These are phyloP conservation scores for Cephus rjabovi DNA, from an alignment of 2,888 invertebrate genomes.

Conservation along the genomic window DNA sequence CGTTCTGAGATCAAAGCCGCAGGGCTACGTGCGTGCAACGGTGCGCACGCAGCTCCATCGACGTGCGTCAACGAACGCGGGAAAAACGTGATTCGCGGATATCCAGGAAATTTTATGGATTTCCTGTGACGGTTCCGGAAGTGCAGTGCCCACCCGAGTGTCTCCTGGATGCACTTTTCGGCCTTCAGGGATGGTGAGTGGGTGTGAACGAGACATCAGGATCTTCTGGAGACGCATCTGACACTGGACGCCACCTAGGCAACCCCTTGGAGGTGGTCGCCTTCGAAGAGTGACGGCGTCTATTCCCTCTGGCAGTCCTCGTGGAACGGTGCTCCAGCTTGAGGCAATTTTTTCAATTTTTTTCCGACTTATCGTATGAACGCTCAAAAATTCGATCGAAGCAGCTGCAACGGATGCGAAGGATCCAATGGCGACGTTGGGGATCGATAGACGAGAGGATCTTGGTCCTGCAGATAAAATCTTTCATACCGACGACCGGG, in stretches of 20 bases:
- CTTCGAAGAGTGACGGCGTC: neutral
- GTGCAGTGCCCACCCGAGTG: no score
- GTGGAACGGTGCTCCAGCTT: conserved; percentile 19
- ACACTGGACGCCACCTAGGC: neutral
- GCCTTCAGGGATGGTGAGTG: no score
- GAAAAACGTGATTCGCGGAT: no score
- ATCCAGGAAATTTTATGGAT: no score
- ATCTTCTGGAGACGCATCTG: no score
- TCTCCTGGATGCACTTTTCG: no score
- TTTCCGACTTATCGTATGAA: neutral
- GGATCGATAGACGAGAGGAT: conserved; percentile 49
- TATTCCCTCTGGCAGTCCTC: conserved; percentile 11
- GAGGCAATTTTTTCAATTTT: conserved; percentile 24
- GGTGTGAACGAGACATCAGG: no score
- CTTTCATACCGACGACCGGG: conserved; percentile 40
- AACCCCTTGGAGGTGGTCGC: no score
- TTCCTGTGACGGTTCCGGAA: no score
- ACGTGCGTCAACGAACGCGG: neutral
- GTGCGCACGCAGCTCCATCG: neutral
- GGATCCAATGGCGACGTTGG: conserved; percentile 10
- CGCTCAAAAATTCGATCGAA: neutral
- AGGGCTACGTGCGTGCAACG: neutral
- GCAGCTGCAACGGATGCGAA: neutral
- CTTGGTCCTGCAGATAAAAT: conserved; percentile 55
- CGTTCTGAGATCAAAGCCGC: conserved; percentile 43